Evolutionary conservation across 1,140 invertebrate genomes (phyloP), one percentile per base, ranked within the genome.

Genomic region (Leucophenga varia): DNA sequence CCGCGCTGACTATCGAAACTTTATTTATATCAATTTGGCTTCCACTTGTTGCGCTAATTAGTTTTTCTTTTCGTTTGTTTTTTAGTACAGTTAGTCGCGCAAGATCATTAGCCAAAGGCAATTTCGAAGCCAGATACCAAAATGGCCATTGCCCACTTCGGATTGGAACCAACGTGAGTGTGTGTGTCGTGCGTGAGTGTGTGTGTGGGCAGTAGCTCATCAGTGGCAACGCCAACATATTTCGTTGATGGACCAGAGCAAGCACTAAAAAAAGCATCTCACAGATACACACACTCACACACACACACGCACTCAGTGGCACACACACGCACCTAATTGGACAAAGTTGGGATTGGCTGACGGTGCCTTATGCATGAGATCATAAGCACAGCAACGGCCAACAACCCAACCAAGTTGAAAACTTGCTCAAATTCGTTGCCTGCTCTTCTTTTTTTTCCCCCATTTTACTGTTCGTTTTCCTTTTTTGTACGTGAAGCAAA

Each of bases 261-360:
- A 3, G 19, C 18, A 41, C 40, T 16, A 31, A 35, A n/a, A 34
- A 44, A 54, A 38, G 22, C 35, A 52, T 50, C 52, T 47, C 49
- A 52, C 31, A 55, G 35, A 55, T 43, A 51, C 47, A 21, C 39
- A 52, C 32, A 46, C 20, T 22, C 22, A 44, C 32, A 25, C 39
- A 38, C 34, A 39, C 50, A 43, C 37, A 35, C 20, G n/a, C 47
- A 21, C 39, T 47, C 32, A 46, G 16, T 22, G 18, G 41, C 32
- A 25, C 39, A 38, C 34, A 39, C 50, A 43, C 37, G 28, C 20
- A 47, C 35, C 37, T 52, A 52, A 55, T 52, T 55, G 45, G 41
- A 52, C 53, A 55, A 55, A 55, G 53, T 55, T 45, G 52, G 52
- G 52, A 54, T 54, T 54, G 52, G 52, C 39, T 43, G 40, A 16